These are phyloP conservation scores for Malurus elegans DNA, from an alignment of 2,113 vertebrate species.

Conservation along the genomic window DNA sequence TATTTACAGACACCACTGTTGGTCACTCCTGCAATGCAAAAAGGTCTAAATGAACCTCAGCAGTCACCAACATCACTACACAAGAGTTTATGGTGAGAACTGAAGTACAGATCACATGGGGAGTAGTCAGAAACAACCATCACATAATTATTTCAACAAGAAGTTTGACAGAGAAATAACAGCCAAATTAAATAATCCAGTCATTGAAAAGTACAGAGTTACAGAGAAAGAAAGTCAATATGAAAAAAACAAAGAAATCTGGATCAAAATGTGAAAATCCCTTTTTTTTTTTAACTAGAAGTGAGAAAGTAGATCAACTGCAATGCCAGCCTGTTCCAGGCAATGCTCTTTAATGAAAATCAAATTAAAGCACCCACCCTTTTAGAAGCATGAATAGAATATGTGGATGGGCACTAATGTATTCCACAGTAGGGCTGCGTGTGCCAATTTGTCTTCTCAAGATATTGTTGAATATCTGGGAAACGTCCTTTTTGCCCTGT, in stretches of 20 bases:
- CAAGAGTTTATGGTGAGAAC: neutral
- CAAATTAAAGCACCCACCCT: slow-evolving; percentile 78
- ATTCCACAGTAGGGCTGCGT: slow-evolving; percentile 91
- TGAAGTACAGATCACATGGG: neutral
- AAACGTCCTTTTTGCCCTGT: slow-evolving; percentile 96
- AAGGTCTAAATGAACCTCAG: neutral
- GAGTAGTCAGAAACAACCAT: neutral
- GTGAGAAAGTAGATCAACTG: neutral
- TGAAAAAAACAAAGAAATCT: neutral
- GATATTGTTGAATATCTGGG: slow-evolving; percentile 99
- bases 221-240: neutral
- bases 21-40: neutral
- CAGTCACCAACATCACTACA: neutral
- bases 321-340: neutral
- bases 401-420: slow-evolving; percentile 92
- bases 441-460: slow-evolving; percentile 93
- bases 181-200: neutral
- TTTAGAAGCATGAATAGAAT: slow-evolving; percentile 93
- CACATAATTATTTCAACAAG: neutral
- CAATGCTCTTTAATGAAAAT: neutral
- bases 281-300: neutral
- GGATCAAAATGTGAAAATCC: neutral
- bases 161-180: neutral
- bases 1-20: neutral
- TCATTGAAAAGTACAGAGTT: neutral